Conservation (phyloP, 2,888 invertebrate genomes). For the Drepanosiphum platanoidis region DNA sequence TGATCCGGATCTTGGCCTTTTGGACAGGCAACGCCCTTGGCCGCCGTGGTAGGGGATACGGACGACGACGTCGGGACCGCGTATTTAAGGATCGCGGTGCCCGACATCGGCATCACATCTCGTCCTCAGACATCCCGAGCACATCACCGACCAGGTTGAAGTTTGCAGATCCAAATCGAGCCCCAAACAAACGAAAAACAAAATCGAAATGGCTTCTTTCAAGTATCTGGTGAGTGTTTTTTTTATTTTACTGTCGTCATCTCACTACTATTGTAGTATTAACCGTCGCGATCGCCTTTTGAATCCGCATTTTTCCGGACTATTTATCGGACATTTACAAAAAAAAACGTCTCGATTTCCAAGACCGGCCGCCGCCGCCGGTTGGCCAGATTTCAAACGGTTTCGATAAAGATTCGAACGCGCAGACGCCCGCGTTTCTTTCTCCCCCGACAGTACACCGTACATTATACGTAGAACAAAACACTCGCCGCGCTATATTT, state of each 20-base stretch:
- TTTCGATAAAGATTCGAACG: no score
- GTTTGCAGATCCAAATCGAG: conserved; percentile 55
- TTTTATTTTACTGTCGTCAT: no score
- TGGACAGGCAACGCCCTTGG: conserved; percentile 53
- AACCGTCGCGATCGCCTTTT: no score
- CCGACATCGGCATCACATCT: neutral
- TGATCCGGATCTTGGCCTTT: conserved; percentile 45
- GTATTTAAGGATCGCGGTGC: conserved; percentile 26
- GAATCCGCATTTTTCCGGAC: no score
- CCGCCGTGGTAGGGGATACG: conserved; percentile 2
- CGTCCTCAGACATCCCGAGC: conserved; percentile 11
- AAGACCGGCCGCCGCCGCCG: no score
- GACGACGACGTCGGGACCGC: neutral
- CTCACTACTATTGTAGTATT: no score
- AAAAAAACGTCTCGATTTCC: no score
- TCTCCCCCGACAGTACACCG: no score
- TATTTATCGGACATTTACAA: no score
- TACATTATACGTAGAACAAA: no score
- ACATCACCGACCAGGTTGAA: conserved; percentile 36
- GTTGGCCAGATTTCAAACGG: no score
- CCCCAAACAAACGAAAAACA: neutral
- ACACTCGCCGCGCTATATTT: neutral
- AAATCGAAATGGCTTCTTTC: conserved; percentile 57
- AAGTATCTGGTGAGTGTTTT: conserved; percentile 57
- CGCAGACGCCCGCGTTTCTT: no score